phyloP scores from a whole-genome alignment of 2,888 invertebrate genomes.

The Metopia argyrocephala region DNA sequence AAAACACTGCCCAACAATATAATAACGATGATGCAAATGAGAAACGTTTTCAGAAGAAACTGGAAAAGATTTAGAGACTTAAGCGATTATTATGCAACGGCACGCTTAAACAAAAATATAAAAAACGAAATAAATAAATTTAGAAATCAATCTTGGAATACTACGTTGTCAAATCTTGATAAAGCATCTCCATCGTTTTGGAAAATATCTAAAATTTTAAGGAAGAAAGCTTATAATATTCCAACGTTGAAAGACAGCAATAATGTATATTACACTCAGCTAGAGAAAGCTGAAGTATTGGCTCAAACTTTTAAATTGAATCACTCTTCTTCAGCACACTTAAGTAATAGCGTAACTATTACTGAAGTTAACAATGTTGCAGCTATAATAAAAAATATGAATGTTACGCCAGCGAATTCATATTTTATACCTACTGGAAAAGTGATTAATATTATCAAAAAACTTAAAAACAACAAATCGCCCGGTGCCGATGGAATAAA shows the following conservation, averaged over 20 bases:
- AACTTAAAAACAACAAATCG: too few species aligned
- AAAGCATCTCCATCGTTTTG: background rate
- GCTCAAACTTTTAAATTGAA: too few species aligned
- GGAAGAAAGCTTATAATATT: background rate
- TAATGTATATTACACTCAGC: too few species aligned
- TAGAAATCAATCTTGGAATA: background rate
- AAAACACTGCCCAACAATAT: background rate
- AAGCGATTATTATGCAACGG: background rate
- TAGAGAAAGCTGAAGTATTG: too few species aligned
- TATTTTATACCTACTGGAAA: too few species aligned
- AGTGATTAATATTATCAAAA: too few species aligned
- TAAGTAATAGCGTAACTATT: too few species aligned
- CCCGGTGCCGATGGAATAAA: too few species aligned
- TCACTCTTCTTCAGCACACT: too few species aligned
- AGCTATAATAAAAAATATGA: too few species aligned
- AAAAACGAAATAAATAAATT: background rate
- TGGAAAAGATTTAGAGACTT: background rate
- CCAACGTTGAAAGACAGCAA: background rate
- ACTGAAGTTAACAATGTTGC: too few species aligned
- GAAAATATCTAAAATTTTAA: background rate
- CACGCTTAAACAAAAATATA: background rate
- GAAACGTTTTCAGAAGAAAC: background rate
- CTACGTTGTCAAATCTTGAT: background rate
- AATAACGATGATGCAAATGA: background rate
- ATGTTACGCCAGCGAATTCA: too few species aligned